Evolutionary conservation across 1,140 invertebrate genomes (phyloP).

Genomic region (Maniola jurtina): DNA sequence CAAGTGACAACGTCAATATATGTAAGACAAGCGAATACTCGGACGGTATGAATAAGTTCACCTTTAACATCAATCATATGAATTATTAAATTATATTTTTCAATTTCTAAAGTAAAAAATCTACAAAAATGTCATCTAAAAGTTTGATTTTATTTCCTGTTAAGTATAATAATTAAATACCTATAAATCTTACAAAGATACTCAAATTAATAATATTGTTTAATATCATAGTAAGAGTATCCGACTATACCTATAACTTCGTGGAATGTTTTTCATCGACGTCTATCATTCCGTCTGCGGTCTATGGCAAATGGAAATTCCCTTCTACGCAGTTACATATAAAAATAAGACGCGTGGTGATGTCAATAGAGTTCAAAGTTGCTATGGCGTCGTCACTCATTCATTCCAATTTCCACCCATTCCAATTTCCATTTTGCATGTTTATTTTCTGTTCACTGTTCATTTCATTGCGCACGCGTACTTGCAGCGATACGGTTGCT

Average conservation of each 20-base stretch:
- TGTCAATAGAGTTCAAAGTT: conserved; percentile 26
- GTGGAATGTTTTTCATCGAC: not conserved
- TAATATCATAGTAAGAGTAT: not conserved
- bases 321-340: conserved; percentile 24
- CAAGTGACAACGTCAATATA: not conserved
- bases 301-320: conserved; percentile 11
- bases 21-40: not conserved
- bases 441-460: conserved; percentile 41
- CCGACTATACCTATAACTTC: not conserved
- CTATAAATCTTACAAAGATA: no score
- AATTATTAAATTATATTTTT: no score
- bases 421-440: conserved; percentile 27
- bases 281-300: not conserved
- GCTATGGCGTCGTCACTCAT: conserved; percentile 11
- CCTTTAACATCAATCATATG: no score
- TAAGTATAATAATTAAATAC: no score
- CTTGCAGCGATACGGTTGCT: conserved; percentile 38
- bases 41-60: no score
- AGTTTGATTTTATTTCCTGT: no score
- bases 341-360: conserved; percentile 8
- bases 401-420: conserved; percentile 23
- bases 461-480: conserved; percentile 51
- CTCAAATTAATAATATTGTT: no score
- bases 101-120: no score
- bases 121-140: no score